phyloP scores from a whole-genome alignment of 2,888 invertebrate genomes.

The Galerucella pusilla region DNA sequence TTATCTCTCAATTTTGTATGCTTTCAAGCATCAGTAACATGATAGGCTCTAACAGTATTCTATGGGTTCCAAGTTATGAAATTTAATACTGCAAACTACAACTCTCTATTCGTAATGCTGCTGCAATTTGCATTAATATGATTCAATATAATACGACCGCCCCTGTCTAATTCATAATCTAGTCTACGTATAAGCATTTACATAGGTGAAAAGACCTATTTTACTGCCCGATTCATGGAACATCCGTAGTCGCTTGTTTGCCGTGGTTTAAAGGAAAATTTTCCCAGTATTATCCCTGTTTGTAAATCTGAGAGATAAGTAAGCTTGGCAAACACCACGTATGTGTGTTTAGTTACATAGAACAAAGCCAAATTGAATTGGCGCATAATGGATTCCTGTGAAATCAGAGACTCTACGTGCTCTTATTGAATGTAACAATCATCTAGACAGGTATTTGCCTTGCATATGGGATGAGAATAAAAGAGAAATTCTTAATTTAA shows the following conservation, averaged over 20 bases:
- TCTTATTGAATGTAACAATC: slow-evolving; percentile 41
- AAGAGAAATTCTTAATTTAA: slow-evolving; percentile 9
- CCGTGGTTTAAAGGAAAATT: slow-evolving; percentile 39
- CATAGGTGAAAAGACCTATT: slow-evolving; percentile 16
- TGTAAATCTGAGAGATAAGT: slow-evolving; percentile 45
- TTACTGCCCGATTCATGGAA: slow-evolving; percentile 29
- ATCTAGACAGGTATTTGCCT: slow-evolving; percentile 25
- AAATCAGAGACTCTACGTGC: slow-evolving; percentile 42
- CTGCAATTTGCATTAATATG: neutral
- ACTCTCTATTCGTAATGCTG: neutral
- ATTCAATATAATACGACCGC: too few relatives aligned
- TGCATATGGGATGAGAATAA: slow-evolving; percentile 13
- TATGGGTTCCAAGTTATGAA: neutral
- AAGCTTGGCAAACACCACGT: slow-evolving; percentile 44
- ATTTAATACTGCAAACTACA: neutral
- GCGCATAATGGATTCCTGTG: slow-evolving; percentile 46
- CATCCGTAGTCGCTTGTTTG: slow-evolving; percentile 30
- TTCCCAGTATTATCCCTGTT: slow-evolving; percentile 39
- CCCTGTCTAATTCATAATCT: slow-evolving; percentile 6
- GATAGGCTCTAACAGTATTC: too few relatives aligned
- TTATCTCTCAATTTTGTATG: too few relatives aligned
- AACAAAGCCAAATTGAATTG: slow-evolving; percentile 51
- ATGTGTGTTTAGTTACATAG: slow-evolving; percentile 44
- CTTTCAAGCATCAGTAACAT: too few relatives aligned
- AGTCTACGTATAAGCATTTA: slow-evolving; percentile 18